Conservation (phyloP, 2,797 vertebrate genomes). For the Triplophysa yarkandensis region DNA sequence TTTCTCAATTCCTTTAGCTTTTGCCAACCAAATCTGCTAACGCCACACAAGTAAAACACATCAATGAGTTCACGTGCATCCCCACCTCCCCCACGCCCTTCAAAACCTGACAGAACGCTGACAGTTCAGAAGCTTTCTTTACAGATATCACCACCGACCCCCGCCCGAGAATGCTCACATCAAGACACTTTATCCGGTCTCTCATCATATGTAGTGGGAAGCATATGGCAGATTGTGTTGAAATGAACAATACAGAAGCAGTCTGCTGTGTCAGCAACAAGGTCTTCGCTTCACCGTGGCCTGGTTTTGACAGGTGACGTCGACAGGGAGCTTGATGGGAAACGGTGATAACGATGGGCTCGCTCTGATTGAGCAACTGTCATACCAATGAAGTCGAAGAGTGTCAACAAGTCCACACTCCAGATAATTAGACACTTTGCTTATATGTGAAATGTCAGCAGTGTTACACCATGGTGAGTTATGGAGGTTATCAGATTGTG, state of each 20-base stretch:
- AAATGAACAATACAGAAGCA: conserved; percentile 88
- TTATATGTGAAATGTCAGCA: conserved; percentile 54
- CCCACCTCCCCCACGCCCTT: conserved; percentile 78
- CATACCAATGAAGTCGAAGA: conserved; percentile 53
- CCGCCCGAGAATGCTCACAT: conserved; percentile 56
- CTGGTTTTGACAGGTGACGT: conserved; percentile 87
- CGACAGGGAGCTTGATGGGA: conserved; percentile 75
- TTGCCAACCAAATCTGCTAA: conserved; percentile 83
- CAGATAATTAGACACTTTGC: conserved; percentile 56
- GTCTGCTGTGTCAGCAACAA: conserved; percentile 87
- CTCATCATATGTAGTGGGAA: conserved; percentile 84
- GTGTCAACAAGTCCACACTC: conserved; percentile 60
- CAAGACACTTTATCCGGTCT: conserved; percentile 87
- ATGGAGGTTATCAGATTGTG: conserved; percentile 40
- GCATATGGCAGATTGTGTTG: conserved; percentile 90
- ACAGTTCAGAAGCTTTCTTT: conserved; percentile 88
- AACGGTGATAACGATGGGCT: conserved; percentile 79
- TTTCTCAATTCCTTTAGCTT: conserved; percentile 70
- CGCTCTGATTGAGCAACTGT: conserved; percentile 63
- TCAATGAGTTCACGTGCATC: conserved; percentile 78
- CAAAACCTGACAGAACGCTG: conserved; percentile 92
- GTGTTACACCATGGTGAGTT: conserved; percentile 42
- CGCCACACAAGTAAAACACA: conserved; percentile 88
- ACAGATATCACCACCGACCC: conserved; percentile 69
- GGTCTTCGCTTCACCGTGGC: conserved; percentile 76